Evolutionary conservation across 1,140 invertebrate species (phyloP).

Genomic region (Globodera ellingtonae): DNA sequence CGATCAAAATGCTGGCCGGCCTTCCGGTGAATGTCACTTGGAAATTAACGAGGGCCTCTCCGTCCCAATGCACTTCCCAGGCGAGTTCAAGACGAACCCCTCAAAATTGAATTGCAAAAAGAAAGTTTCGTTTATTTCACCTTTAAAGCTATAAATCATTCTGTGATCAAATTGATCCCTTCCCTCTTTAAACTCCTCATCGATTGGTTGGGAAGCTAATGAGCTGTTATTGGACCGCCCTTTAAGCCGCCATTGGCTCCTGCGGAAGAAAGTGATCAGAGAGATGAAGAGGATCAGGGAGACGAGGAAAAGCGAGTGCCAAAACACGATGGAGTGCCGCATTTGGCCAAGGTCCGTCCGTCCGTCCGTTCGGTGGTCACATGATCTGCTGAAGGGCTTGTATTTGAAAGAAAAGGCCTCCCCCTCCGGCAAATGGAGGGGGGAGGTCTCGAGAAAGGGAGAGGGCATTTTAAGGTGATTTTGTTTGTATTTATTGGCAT

Average conservation of each 20-base stretch:
- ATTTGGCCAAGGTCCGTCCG: not conserved
- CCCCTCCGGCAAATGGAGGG: too few species aligned
- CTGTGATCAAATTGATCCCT: not conserved
- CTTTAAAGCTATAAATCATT: not conserved
- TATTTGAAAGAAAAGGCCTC: not conserved
- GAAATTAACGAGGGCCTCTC: slow-evolving; percentile 46
- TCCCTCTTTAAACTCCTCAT: not conserved
- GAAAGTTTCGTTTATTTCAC: not conserved
- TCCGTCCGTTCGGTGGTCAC: not conserved
- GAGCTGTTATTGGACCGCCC: not conserved
- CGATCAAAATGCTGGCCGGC: slow-evolving; percentile 78
- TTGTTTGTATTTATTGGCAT: too few species aligned
- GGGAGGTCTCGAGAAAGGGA: too few species aligned
- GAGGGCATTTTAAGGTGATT: too few species aligned
- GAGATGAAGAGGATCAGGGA: slow-evolving; percentile 26
- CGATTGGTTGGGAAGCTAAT: not conserved
- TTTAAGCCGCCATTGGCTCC: slow-evolving; percentile 1
- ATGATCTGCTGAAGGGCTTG: not conserved
- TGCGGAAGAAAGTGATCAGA: slow-evolving; percentile 19
- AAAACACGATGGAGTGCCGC: slow-evolving; percentile 14
- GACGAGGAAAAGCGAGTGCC: slow-evolving; percentile 24
- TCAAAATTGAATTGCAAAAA: not conserved
- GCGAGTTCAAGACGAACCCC: not conserved
- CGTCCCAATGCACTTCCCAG: slow-evolving; percentile 50
- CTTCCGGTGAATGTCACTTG: slow-evolving; percentile 34